Evolutionary conservation across 2,113 vertebrate species (phyloP), one percentile per base, ranked within the genome.

Genomic region (Pseudopodoces humilis): DNA sequence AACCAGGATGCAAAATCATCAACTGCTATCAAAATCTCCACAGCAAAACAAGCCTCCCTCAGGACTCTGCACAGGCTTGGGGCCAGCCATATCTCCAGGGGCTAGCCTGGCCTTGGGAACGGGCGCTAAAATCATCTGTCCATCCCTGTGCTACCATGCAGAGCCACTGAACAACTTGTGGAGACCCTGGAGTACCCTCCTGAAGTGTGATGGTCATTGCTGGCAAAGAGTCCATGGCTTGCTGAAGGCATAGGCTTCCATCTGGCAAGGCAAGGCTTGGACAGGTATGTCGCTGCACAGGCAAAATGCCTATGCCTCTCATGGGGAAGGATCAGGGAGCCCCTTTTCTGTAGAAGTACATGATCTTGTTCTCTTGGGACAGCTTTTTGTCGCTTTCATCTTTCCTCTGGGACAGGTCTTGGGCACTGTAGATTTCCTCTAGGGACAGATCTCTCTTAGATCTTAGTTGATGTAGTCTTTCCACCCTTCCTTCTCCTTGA

Each of bases 141-240:
- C 7, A 24, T 65, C 13, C 15, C 5, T 33, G n/a, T 84, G n/a
- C 23, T 33, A 23, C 41, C 15, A 13, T 47, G 28, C 15, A 7
- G 19, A 47, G n/a, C 15, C 30, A 47, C 4, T 0, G 0, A 56
- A 30, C 23, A 41, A 23, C 20, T 35, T 56, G 30, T 65, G 24
- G 50, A 41, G 30, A 49, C 19, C 15, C 13, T 58, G 43, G 8
- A 75, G 49, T 49, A 5, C 15, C 19, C 13, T 56, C 5, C 28
- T n/a, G n/a, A n/a, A 47, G 19, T 0, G 1, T 6, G 11, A 12
- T n/a, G 18, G 23, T 10, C 1, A 0, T n/a, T 84, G 50, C 30
- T 23, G 5, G 15, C 28, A n/a, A 24, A 56, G 24, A 47, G 15
- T 15, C 9, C 10, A 4, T 28, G 47, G 23, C 41, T 41, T 65